A percentile compares a stretch with the other conserved stretches of the same genome.
phyloP scores from a whole-genome alignment of 2,888 invertebrate genomes.

The Brachyopa scutellaris region DNA sequence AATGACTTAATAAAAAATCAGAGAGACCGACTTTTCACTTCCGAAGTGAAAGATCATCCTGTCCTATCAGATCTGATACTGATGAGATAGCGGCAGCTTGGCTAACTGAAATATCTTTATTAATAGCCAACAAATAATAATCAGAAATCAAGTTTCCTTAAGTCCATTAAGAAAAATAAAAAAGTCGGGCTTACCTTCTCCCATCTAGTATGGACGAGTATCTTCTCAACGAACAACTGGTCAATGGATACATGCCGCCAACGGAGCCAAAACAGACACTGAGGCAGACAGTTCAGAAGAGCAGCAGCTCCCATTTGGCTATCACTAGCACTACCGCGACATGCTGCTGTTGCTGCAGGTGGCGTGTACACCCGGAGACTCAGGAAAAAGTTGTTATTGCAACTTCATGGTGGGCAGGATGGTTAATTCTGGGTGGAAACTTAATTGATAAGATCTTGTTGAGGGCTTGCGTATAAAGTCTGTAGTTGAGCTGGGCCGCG shows the following conservation, averaged over 20 bases:
- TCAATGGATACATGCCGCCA: constrained; percentile 40
- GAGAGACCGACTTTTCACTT: no score
- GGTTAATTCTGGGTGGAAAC: constrained; percentile 72
- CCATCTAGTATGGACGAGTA: constrained; percentile 1
- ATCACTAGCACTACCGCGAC: constrained; percentile 28
- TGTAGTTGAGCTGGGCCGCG: constrained; percentile 7
- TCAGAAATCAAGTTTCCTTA: constrained; percentile 47
- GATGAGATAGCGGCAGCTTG: constrained; percentile 37
- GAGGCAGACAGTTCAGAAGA: constrained; percentile 60
- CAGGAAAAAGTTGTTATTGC: constrained; percentile 71
- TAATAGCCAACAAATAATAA: constrained; percentile 47
- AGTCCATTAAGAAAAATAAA: constrained; percentile 13
- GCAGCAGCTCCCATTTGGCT: constrained; percentile 51
- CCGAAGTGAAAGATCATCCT: neutral
- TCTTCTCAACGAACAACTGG: constrained; percentile 34
- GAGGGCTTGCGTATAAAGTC: constrained; percentile 39
- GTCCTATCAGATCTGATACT: constrained; percentile 20
- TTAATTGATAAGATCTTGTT: constrained; percentile 72
- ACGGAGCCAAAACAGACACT: constrained; percentile 52
- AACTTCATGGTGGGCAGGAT: constrained; percentile 71
- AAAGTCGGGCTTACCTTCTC: neutral
- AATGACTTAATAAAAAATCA: no score
- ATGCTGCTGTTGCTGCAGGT: constrained; percentile 51
- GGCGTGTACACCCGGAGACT: constrained; percentile 53
- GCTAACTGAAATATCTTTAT: constrained; percentile 43